A percentile compares a stretch with the other conserved stretches of the same genome.
Evolutionary conservation across 2,888 invertebrate species (phyloP).

Genomic region (Tetranychus truncatus): DNA sequence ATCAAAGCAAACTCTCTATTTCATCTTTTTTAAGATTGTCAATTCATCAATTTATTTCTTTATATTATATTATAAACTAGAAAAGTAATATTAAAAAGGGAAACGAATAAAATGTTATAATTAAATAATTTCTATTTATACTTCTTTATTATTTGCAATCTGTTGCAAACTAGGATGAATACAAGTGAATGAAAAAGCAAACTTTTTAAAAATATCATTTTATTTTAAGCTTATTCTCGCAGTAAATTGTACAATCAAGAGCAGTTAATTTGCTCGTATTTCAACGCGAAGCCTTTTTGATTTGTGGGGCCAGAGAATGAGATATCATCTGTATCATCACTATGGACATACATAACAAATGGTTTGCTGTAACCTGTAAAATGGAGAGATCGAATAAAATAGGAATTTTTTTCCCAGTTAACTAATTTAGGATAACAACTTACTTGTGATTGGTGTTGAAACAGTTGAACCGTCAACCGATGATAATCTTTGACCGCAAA

Average conservation of each 20-base stretch:
- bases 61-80: too few relatives aligned
- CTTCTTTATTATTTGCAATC: too few relatives aligned
- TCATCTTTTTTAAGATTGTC: too few relatives aligned
- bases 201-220: too few relatives aligned
- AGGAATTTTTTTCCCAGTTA: neutral
- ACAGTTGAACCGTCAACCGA: slow-evolving; percentile 18
- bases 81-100: too few relatives aligned
- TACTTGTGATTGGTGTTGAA: neutral
- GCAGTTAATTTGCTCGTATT: slow-evolving; percentile 19
- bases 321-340: slow-evolving; percentile 10
- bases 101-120: too few relatives aligned
- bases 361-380: slow-evolving; percentile 15
- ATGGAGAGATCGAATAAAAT: neutral
- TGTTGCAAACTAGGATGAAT: too few relatives aligned
- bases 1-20: too few relatives aligned
- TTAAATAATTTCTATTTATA: too few relatives aligned
- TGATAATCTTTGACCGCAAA: slow-evolving; percentile 21
- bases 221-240: too few relatives aligned
- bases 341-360: slow-evolving; percentile 19
- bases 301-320: slow-evolving; percentile 4
- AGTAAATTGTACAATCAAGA: neutral
- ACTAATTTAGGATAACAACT: neutral
- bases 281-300: slow-evolving; percentile 21
- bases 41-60: too few relatives aligned
- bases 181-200: too few relatives aligned